Evolutionary conservation across 2,888 invertebrate genomes (phyloP).

Genomic region (Caenorhabditis angaria): DNA sequence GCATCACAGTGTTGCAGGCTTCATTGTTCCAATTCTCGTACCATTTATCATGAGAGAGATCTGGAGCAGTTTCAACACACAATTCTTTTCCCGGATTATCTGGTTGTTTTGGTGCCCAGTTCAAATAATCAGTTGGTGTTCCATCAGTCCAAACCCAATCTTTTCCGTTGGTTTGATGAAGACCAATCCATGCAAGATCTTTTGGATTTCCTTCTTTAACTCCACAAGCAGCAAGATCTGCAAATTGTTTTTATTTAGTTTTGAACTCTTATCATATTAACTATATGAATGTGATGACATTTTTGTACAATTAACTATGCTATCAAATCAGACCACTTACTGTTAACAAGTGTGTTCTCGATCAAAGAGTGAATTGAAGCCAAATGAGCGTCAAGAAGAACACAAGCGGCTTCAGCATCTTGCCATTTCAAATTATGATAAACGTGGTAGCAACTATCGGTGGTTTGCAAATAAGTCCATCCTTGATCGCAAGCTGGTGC

Average conservation of each 20-base stretch:
- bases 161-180: conserved; percentile 23
- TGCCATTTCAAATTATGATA: conserved; percentile 35
- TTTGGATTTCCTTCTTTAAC: conserved; percentile 42
- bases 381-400: conserved; percentile 28
- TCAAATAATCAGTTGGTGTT: conserved; percentile 36
- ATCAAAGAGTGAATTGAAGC: conserved; percentile 28
- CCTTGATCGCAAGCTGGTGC: conserved; percentile 38
- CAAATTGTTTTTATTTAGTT: too few relatives aligned
- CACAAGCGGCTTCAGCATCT: conserved; percentile 40
- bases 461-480: conserved; percentile 42
- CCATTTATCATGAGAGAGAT: conserved; percentile 44
- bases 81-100: conserved; percentile 40
- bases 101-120: conserved; percentile 45
- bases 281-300: too few relatives aligned
- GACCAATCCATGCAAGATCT: conserved; percentile 43
- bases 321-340: conserved; percentile 8
- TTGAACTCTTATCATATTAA: too few relatives aligned
- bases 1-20: conserved; percentile 30
- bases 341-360: conserved; percentile 45
- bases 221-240: conserved; percentile 5
- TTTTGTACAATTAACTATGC: too few relatives aligned
- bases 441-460: conserved; percentile 38
- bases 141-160: conserved; percentile 50
- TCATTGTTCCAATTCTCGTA: conserved; percentile 47
- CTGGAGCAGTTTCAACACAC: conserved; percentile 47